phyloP scores from a whole-genome alignment of 1,140 invertebrate species.

The Conopomorpha cramerella region DNA sequence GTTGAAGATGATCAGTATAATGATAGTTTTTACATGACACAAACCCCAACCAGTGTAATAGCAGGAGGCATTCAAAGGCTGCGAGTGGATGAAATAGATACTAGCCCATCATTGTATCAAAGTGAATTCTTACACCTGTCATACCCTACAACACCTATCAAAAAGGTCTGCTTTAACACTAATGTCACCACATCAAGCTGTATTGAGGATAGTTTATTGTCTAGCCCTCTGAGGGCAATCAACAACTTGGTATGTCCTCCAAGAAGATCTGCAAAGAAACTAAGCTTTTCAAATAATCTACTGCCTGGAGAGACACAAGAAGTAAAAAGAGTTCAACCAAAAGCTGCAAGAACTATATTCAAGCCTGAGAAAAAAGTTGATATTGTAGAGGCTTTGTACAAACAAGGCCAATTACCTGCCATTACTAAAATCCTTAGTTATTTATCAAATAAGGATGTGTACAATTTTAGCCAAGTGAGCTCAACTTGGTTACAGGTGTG shows the following conservation, averaged over 20 bases:
- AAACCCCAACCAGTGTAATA: slow-evolving; percentile 39
- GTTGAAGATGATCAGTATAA: slow-evolving; percentile 15
- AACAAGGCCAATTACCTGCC: slow-evolving; percentile 22
- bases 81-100: slow-evolving; percentile 14
- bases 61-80: slow-evolving; percentile 22
- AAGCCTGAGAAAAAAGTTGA: slow-evolving; percentile 43
- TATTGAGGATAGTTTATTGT: not conserved
- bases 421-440: slow-evolving; percentile 37
- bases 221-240: slow-evolving; percentile 4
- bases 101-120: slow-evolving; percentile 1
- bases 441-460: slow-evolving; percentile 40
- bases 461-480: slow-evolving; percentile 40
- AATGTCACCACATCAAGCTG: slow-evolving; percentile 18
- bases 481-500: slow-evolving; percentile 32
- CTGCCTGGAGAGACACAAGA: too few relatives aligned
- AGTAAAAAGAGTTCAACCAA: too few relatives aligned
- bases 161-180: slow-evolving; percentile 29
- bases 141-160: slow-evolving; percentile 41
- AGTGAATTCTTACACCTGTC: slow-evolving; percentile 6
- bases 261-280: slow-evolving; percentile 25
- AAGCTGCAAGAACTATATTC: slow-evolving; percentile 13
- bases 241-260: not conserved
- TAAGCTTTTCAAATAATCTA: slow-evolving; percentile 38
- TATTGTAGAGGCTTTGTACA: slow-evolving; percentile 38
- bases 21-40: slow-evolving; percentile 12